A percentile compares a stretch with the other conserved stretches of the same genome.
Evolutionary conservation across 2,113 vertebrate genomes (phyloP).

Genomic region (Mobula birostris): DNA sequence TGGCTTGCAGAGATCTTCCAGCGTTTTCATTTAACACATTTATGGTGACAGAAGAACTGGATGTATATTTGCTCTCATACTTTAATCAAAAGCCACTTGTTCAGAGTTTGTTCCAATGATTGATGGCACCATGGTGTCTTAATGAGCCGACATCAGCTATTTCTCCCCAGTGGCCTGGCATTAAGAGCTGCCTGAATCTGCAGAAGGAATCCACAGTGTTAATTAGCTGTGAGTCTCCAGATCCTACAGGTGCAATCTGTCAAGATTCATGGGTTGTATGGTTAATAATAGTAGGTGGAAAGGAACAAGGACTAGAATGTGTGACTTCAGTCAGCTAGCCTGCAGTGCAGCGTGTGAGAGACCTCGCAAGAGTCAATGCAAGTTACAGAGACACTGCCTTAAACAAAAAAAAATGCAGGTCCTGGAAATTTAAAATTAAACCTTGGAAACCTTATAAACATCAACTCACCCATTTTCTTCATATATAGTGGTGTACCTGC

Average conservation of each 20-base stretch:
- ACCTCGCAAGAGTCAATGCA: background rate
- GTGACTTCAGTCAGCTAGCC: background rate
- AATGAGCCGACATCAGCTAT: background rate
- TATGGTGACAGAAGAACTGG: background rate
- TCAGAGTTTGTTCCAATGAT: background rate
- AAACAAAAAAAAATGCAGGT: background rate
- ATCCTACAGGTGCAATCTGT: background rate
- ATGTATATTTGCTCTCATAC: background rate
- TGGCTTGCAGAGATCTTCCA: no score
- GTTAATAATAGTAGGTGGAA: background rate
- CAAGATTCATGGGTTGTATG: background rate
- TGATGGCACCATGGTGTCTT: background rate
- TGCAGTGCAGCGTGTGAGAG: background rate
- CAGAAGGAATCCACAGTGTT: background rate
- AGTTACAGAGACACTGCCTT: background rate
- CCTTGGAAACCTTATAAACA: background rate
- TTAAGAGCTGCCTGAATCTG: background rate
- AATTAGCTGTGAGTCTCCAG: slow-evolving; percentile 7
- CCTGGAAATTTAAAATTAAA: background rate
- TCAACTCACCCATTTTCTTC: background rate
- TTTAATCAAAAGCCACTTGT: background rate
- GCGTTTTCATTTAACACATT: background rate
- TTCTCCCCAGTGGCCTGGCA: background rate
- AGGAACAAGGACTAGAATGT: background rate
- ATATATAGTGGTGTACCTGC: background rate